phyloP scores from a whole-genome alignment of 1,140 invertebrate genomes.

The Dendroctonus valens region DNA sequence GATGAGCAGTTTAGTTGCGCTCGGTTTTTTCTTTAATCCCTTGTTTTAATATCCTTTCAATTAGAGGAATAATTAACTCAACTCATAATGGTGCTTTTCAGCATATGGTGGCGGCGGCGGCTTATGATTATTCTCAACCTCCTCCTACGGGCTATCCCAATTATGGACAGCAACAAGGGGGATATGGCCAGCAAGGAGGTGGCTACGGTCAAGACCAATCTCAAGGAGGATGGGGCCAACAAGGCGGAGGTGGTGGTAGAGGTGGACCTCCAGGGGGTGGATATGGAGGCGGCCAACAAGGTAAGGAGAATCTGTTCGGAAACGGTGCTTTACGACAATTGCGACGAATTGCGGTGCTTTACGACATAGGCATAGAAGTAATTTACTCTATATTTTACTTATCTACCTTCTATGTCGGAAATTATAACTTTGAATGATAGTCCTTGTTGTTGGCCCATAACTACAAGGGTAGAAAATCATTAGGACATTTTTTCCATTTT shows the following conservation, averaged over 20 bases:
- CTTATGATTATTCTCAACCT: constrained; percentile 41
- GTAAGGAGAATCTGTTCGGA: constrained; percentile 4
- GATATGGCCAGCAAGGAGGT: constrained; percentile 10
- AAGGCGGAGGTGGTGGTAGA: constrained; percentile 27
- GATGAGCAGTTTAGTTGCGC: no score
- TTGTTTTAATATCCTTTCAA: no score
- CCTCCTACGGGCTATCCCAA: constrained; percentile 31
- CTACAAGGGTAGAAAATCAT: constrained; percentile 39
- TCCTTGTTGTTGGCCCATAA: constrained; percentile 38
- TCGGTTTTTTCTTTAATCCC: no score
- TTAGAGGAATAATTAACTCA: no score
- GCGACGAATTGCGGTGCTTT: background rate
- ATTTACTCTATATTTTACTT: constrained; percentile 18
- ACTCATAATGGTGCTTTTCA: background rate
- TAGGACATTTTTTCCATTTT: constrained; percentile 29
- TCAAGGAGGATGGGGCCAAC: constrained; percentile 9
- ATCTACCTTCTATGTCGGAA: constrained; percentile 41
- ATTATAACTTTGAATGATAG: constrained; percentile 39
- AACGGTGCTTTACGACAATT: background rate
- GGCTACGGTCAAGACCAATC: constrained; percentile 16
- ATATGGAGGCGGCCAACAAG: constrained; percentile 34
- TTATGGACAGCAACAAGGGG: constrained; percentile 24
- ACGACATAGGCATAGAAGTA: constrained; percentile 41
- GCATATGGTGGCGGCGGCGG: constrained; percentile 30
- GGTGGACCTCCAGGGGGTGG: constrained; percentile 30